Conservation (phyloP, 2,113 vertebrate species). For the Brevimyrus niger region DNA sequence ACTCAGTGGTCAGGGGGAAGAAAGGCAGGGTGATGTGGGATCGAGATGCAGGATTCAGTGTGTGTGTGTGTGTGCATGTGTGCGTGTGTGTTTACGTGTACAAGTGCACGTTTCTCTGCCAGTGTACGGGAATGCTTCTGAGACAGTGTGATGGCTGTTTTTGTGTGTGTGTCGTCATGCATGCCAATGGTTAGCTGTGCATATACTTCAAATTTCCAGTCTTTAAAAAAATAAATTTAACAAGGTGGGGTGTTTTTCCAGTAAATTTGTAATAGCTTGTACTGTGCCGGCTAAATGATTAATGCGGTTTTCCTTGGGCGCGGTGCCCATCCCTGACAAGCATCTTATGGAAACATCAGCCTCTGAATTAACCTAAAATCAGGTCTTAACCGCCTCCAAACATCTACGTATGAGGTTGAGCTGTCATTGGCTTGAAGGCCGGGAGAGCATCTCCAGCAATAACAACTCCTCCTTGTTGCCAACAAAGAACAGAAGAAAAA, state of each 20-base stretch:
- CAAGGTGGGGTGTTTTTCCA: not conserved
- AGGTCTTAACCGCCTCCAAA: not conserved
- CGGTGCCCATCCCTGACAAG: not conserved
- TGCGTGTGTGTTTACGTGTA: too few relatives aligned
- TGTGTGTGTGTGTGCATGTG: not conserved
- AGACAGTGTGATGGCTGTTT: slow-evolving; percentile 4
- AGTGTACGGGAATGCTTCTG: too few relatives aligned
- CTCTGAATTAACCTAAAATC: not conserved
- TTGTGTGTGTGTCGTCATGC: not conserved
- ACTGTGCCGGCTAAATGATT: not conserved
- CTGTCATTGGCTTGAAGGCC: not conserved
- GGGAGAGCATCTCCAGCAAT: not conserved
- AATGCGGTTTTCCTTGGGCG: not conserved
- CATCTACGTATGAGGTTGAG: not conserved
- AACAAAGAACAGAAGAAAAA: not conserved
- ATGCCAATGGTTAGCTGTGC: not conserved
- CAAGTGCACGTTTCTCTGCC: too few relatives aligned
- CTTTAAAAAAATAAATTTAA: not conserved
- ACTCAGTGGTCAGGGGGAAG: not conserved
- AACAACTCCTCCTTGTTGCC: not conserved
- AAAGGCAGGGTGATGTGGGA: not conserved
- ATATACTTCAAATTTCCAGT: not conserved
- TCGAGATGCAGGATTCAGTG: not conserved
- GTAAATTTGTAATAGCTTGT: not conserved
- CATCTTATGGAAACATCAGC: not conserved